These are phyloP conservation scores for Melipona quadrifasciata DNA, from an alignment of 1,140 invertebrate genomes.

Conservation along the genomic window DNA sequence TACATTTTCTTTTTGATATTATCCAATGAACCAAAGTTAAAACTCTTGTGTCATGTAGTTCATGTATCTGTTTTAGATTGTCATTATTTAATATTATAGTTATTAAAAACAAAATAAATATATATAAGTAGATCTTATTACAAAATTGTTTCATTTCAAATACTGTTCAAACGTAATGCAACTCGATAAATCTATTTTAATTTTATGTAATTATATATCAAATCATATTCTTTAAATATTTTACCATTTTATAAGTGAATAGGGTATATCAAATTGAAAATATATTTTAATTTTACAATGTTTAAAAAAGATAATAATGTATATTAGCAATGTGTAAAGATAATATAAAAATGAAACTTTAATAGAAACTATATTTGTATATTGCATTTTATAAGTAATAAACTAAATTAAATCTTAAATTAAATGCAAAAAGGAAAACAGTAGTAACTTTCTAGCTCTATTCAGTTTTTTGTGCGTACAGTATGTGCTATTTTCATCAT, in stretches of 20 bases:
- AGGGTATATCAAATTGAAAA: neutral
- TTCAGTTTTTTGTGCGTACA: conserved; percentile 36
- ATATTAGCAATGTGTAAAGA: too few species aligned
- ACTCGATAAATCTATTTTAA: neutral
- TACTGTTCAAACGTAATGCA: conserved; percentile 19
- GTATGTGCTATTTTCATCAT: conserved; percentile 25
- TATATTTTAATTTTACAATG: neutral
- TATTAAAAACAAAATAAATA: conserved; percentile 16
- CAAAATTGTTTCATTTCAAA: conserved; percentile 44
- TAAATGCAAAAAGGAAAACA: neutral
- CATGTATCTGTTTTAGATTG: conserved; percentile 29
- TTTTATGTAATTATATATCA: neutral
- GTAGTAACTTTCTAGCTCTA: too few species aligned
- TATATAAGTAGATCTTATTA: conserved; percentile 14
- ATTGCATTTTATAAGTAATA: neutral
- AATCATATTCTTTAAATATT: neutral
- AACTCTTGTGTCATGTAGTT: conserved; percentile 21
- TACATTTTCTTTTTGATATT: conserved; percentile 13
- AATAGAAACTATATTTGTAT: neutral
- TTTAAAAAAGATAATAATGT: neutral
- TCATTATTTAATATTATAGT: conserved; percentile 29
- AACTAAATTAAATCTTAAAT: neutral
- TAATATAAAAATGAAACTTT: neutral
- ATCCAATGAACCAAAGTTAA: conserved; percentile 38
- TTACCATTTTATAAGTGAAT: neutral